Conservation (phyloP, 2,888 invertebrate genomes). For the Ormyrus pomaceus region DNA sequence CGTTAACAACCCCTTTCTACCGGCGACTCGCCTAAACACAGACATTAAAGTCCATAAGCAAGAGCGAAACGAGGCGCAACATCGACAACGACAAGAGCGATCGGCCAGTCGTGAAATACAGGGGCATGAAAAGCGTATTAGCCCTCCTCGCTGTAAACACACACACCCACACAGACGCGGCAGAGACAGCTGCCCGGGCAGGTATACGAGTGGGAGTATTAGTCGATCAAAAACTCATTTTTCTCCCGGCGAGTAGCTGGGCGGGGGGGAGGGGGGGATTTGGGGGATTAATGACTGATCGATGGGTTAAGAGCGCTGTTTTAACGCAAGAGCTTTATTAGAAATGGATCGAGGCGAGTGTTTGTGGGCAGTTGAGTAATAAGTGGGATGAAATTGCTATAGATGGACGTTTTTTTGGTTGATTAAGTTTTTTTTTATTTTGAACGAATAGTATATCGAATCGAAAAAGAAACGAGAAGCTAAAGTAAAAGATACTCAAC, state of each 20-base stretch:
- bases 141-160: neutral
- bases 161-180: neutral
- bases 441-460: too few relatives aligned
- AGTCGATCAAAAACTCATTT: slow-evolving; percentile 57
- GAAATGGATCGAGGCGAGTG: too few relatives aligned
- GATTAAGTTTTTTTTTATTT: too few relatives aligned
- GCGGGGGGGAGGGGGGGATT: too few relatives aligned
- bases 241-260: slow-evolving; percentile 13
- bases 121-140: slow-evolving; percentile 52
- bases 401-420: too few relatives aligned
- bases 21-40: slow-evolving; percentile 13
- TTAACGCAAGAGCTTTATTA: too few relatives aligned
- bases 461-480: too few relatives aligned
- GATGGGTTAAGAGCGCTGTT: too few relatives aligned
- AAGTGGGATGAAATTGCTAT: too few relatives aligned
- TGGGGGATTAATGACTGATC: too few relatives aligned
- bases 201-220: slow-evolving; percentile 22
- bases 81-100: slow-evolving; percentile 49
- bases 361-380: too few relatives aligned
- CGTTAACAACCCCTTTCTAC: neutral
- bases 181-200: neutral
- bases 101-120: slow-evolving; percentile 49
- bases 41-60: slow-evolving; percentile 25
- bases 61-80: slow-evolving; percentile 36
- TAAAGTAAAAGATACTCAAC: too few relatives aligned